phyloP scores from a whole-genome alignment of 2,113 vertebrate genomes.

The Chiloscyllium plagiosum region DNA sequence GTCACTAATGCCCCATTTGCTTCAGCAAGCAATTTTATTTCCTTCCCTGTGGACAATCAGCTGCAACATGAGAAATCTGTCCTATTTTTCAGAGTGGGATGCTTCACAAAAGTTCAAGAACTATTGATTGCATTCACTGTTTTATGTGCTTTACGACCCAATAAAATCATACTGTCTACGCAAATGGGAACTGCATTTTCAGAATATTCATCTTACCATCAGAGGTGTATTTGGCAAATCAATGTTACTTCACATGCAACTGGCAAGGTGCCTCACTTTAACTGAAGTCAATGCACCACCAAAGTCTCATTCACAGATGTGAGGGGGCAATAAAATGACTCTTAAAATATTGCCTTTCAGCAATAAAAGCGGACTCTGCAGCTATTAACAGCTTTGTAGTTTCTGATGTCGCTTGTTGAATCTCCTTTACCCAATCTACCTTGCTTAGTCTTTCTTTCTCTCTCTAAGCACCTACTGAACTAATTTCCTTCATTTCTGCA shows the following conservation, averaged over 20 bases:
- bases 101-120: neutral
- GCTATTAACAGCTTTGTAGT: neutral
- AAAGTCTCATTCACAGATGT: neutral
- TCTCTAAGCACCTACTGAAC: neutral
- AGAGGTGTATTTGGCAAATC: neutral
- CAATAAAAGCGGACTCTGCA: neutral
- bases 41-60: neutral
- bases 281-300: neutral
- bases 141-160: neutral
- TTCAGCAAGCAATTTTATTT: neutral
- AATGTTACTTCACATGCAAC: neutral
- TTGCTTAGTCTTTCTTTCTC: neutral
- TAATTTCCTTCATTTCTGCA: neutral
- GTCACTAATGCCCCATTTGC: neutral
- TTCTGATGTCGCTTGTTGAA: neutral
- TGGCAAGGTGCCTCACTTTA: neutral
- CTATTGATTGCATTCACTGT: neutral
- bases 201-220: neutral
- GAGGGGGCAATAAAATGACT: neutral
- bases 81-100: neutral
- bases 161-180: neutral
- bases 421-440: neutral
- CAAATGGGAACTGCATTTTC: neutral
- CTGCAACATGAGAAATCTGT: neutral
- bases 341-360: neutral